Evolutionary conservation across 1,140 invertebrate species (phyloP), one percentile per base, ranked within the genome.

Genomic region (Zaprionus lachaisei): DNA sequence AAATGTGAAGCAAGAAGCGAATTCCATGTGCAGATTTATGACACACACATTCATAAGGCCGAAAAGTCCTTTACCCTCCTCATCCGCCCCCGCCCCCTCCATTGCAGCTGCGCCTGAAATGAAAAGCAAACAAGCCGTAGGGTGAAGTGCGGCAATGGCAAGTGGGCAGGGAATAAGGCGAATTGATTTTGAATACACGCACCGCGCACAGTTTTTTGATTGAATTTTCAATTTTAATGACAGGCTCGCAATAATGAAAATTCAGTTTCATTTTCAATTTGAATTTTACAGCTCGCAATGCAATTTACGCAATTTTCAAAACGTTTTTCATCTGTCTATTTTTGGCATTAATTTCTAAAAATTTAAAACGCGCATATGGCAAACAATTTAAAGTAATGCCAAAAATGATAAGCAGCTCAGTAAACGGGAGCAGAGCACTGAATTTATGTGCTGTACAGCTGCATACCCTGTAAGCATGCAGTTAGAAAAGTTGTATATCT

Each of bases 201-300:
- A 31, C 31, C 49, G 49, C 60, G 44, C 68, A 72, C 61, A 65
- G 68, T 54, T 72, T 57, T 24, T n/a, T 76, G 73, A 76, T 72
- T 76, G 68, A 76, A 72, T 72, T 60, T 17, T 66, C 68, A 72
- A 72, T 76, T 71, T 72, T 76, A 76, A 76, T 76, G 68, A 76
- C 73, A 71, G 73, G 73, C 67, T 71, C 73, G 72, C 71, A 72
- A 64, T 72, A 64, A 76, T 76, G 61, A 76, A 76, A 51, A 51
- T 61, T 71, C 54, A 47, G 17, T 47, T 47, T 47, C n/a, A 62
- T 61, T 72, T 65, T 72, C 44, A 72, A 61, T 76, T 76, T 72
- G 41, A 47, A 22, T 47, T 58, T 31, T 28, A 3, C 14, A 14
- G 54, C 54, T 57, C 17, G 11, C 38, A 71, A 64, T 54, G 31